Percentiles rank a stretch among this genome's conserved stretches.
Evolutionary conservation across 2,113 vertebrate genomes (phyloP).

Genomic region (Amblyornis subalaris): DNA sequence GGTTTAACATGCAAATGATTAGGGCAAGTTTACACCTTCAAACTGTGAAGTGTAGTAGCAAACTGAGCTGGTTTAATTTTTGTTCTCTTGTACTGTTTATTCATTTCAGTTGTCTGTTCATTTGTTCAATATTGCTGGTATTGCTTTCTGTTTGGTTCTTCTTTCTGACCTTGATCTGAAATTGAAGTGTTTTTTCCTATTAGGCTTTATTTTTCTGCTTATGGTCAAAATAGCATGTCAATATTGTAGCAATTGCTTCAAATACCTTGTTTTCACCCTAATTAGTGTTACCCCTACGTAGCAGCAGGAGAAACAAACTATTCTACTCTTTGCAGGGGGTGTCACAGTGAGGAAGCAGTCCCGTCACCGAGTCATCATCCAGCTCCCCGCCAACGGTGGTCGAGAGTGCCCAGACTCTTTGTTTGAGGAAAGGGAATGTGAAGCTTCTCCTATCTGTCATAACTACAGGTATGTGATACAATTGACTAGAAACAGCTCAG

Average conservation of each 20-base stretch:
- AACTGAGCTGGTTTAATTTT: not conserved
- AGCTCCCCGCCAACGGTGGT: constrained; percentile 87
- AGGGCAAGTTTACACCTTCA: not conserved
- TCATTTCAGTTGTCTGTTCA: not conserved
- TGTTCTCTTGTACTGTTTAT: not conserved
- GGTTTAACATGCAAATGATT: not conserved
- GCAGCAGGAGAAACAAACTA: not conserved
- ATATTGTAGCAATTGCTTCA: not conserved
- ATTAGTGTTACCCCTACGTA: not conserved
- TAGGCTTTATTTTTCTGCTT: not conserved
- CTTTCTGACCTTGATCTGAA: not conserved
- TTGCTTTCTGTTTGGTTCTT: not conserved
- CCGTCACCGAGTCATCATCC: constrained; percentile 85
- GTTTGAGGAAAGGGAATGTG: constrained; percentile 89
- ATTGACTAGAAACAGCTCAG: not conserved
- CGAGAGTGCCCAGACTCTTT: constrained; percentile 88
- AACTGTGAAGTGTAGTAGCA: not conserved
- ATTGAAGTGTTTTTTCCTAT: not conserved
- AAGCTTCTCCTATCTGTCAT: constrained; percentile 75
- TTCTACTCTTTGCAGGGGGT: constrained; percentile 68
- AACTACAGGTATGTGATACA: constrained; percentile 83
- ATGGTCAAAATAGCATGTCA: not conserved
- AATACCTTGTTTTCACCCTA: not conserved
- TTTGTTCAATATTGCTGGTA: not conserved
- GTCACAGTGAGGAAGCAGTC: constrained; percentile 78